Percentiles rank a stretch among this genome's conserved stretches.
These are phyloP conservation scores for Helicoverpa armigera DNA, from an alignment of 1,140 invertebrate species.

Conservation along the genomic window DNA sequence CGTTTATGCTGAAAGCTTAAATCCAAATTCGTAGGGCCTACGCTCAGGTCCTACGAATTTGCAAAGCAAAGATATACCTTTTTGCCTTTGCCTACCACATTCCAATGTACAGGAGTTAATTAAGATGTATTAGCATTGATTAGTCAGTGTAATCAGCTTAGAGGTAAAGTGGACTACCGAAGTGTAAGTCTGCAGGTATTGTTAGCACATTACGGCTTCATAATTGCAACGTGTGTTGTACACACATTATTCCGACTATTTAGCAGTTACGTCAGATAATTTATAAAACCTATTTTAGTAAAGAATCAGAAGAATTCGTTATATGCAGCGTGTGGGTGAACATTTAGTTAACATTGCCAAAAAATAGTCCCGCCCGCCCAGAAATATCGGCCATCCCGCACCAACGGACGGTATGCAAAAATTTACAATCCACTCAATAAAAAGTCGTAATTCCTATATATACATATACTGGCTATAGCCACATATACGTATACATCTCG, in stretches of 20 bases:
- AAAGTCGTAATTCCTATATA: constrained; percentile 85
- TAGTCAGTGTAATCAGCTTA: not conserved
- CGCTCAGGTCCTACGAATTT: too few relatives aligned
- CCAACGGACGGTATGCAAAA: constrained; percentile 75
- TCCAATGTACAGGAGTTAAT: too few relatives aligned
- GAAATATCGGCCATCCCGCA: constrained; percentile 63
- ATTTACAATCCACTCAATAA: constrained; percentile 82
- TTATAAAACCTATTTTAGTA: constrained; percentile 48
- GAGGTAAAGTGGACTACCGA: too few relatives aligned
- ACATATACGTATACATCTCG: constrained; percentile 71
- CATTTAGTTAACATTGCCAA: constrained; percentile 63
- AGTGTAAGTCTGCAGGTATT: not conserved
- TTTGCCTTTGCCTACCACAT: too few relatives aligned
- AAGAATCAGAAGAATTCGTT: constrained; percentile 45
- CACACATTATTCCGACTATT: not conserved
- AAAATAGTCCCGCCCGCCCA: constrained; percentile 65
- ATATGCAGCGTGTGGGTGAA: constrained; percentile 54
- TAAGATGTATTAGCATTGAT: not conserved
- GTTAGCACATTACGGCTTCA: constrained; percentile 28
- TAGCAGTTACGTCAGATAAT: constrained; percentile 20
- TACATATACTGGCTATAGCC: constrained; percentile 65
- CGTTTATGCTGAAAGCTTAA: too few relatives aligned
- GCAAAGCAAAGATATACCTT: too few relatives aligned
- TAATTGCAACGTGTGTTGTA: constrained; percentile 5
- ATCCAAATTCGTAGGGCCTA: too few relatives aligned